A percentile compares a stretch with the other conserved stretches of the same genome.
Evolutionary conservation across 2,113 vertebrate genomes (phyloP).

Genomic region (Arvicanthis niloticus): DNA sequence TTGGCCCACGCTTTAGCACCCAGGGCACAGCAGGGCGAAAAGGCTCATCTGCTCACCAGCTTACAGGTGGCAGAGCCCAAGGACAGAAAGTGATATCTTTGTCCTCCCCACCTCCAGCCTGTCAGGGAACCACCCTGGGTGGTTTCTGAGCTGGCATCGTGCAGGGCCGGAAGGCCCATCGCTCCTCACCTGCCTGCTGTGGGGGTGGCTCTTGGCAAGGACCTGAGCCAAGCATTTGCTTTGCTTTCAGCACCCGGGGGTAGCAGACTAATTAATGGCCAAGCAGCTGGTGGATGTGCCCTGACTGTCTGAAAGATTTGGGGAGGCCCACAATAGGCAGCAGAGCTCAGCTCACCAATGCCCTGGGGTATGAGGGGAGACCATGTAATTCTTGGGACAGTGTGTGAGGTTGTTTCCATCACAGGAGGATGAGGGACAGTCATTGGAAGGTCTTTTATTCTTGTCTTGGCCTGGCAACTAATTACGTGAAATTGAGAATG

Average conservation of each 20-base stretch:
- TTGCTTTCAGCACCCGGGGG: conserved; percentile 36
- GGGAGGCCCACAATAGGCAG: neutral
- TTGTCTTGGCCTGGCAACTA: neutral
- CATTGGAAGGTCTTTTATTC: neutral
- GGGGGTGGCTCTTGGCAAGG: conserved; percentile 52
- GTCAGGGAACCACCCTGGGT: conserved; percentile 47
- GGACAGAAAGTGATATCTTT: neutral
- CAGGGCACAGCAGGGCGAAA: neutral
- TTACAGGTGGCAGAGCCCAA: neutral
- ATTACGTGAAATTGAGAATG: neutral
- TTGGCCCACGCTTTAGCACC: neutral
- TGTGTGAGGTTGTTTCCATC: neutral
- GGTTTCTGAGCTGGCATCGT: conserved; percentile 49
- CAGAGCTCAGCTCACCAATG: neutral
- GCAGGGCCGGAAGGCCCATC: conserved; percentile 21
- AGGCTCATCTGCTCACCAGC: neutral
- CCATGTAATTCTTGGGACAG: neutral
- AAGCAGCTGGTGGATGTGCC: neutral
- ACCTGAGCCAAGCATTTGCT: neutral
- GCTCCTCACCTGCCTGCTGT: conserved; percentile 57
- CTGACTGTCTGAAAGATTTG: neutral
- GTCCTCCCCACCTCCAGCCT: neutral
- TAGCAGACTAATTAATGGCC: conserved; percentile 56
- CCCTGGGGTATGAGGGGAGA: neutral
- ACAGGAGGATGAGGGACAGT: neutral